Percentiles rank a stretch among this genome's conserved stretches.
Evolutionary conservation across 2,888 invertebrate species (phyloP).

Genomic region (Pseudococcus longispinus): DNA sequence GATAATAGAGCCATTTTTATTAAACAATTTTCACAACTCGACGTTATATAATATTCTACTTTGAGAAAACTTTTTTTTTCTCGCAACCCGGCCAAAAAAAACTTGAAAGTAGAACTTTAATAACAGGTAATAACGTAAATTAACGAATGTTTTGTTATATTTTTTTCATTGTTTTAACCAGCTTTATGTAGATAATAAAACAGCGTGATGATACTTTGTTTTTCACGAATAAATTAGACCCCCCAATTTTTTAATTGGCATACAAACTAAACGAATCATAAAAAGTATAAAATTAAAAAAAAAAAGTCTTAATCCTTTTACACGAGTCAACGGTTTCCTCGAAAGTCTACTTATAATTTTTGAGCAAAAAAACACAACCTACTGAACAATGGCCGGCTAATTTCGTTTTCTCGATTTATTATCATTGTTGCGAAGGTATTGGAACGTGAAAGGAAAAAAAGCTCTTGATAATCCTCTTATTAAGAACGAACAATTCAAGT

Average conservation of each 20-base stretch:
- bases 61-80: not conserved
- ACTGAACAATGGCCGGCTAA: not conserved
- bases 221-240: not conserved
- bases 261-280: not conserved
- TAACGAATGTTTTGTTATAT: slow-evolving; percentile 5
- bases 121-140: slow-evolving; percentile 31
- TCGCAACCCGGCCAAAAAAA: not conserved
- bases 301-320: not conserved
- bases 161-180: slow-evolving; percentile 15
- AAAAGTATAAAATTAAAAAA: not conserved
- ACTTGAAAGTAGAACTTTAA: slow-evolving; percentile 2
- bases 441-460: not conserved
- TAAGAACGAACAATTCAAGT: slow-evolving; percentile 1
- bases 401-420: not conserved
- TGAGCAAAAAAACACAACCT: not conserved
- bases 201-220: not conserved
- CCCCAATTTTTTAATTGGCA: slow-evolving; percentile 10
- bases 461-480: not conserved
- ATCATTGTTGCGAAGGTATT: not conserved
- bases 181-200: not conserved
- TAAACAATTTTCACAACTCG: slow-evolving; percentile 13
- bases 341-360: not conserved
- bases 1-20: not conserved
- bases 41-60: not conserved
- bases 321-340: not conserved